A percentile compares a stretch with the other conserved stretches of the same genome.
Evolutionary conservation across 2,797 vertebrate genomes (phyloP).

Genomic region (Neoniphon sammara): DNA sequence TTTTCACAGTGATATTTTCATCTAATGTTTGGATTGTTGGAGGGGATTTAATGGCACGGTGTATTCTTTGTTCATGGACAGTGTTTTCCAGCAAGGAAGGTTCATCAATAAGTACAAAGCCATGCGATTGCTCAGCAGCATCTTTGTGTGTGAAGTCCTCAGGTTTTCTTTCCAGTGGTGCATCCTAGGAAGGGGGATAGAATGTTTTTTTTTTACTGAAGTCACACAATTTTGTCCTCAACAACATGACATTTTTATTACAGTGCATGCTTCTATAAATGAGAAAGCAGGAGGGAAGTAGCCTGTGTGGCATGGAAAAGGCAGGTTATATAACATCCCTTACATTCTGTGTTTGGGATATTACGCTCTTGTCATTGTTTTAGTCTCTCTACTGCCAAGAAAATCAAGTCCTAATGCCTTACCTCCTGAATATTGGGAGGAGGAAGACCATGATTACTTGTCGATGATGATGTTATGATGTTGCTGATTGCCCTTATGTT

Average conservation of each 20-base stretch:
- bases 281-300: not conserved
- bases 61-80: fast-evolving
- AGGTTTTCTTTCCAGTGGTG: constrained; percentile 8
- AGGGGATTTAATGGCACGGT: constrained; percentile 42
- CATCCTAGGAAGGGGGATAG: constrained; percentile 31
- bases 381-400: constrained; percentile 17
- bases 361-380: constrained; percentile 12
- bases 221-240: not conserved
- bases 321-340: not conserved
- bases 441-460: too few relatives aligned
- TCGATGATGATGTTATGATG: too few relatives aligned
- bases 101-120: constrained; percentile 53
- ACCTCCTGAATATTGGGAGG: too few relatives aligned
- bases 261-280: not conserved
- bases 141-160: constrained; percentile 1
- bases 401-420: constrained; percentile 10
- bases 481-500: too few relatives aligned
- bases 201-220: not conserved
- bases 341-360: not conserved
- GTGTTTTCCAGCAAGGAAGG: constrained; percentile 16
- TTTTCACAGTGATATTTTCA: constrained; percentile 59
- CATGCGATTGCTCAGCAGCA: not conserved
- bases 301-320: not conserved
- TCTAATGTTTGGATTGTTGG: constrained; percentile 6
- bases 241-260: not conserved